Evolutionary conservation across 1,140 invertebrate species (phyloP).

Genomic region (Zaprionus capensis): DNA sequence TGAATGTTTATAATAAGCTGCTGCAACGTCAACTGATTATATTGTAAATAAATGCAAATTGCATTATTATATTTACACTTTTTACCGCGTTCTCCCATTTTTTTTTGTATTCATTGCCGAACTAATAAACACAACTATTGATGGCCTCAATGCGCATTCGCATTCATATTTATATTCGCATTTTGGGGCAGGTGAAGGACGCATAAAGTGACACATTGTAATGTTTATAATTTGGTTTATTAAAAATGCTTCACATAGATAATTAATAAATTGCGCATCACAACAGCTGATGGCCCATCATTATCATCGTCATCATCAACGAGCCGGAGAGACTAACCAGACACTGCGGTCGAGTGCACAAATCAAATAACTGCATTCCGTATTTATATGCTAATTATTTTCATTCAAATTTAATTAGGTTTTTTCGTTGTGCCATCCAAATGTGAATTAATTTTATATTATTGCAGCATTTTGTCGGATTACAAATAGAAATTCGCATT

Average conservation of each 20-base stretch:
- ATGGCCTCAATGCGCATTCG: conserved; percentile 16
- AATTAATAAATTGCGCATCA: conserved; percentile 78
- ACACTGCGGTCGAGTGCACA: conserved; percentile 47
- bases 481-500: not conserved
- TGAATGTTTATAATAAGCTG: conserved; percentile 56
- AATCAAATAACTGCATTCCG: conserved; percentile 67
- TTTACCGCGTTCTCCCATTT: conserved; percentile 10
- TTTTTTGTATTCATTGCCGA: conserved; percentile 20
- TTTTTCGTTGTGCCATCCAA: conserved; percentile 15
- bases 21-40: conserved; percentile 35
- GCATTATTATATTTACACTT: conserved; percentile 30
- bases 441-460: not conserved
- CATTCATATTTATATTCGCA: conserved; percentile 47
- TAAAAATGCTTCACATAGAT: conserved; percentile 70
- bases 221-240: conserved; percentile 69
- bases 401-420: conserved; percentile 77
- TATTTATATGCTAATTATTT: conserved; percentile 73
- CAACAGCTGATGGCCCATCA: conserved; percentile 32
- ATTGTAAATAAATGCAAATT: conserved; percentile 70
- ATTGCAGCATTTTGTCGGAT: not conserved
- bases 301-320: not conserved
- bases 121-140: conserved; percentile 67
- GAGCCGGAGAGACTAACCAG: conserved; percentile 26
- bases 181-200: conserved; percentile 19
- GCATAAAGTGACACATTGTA: conserved; percentile 32